Evolutionary conservation across 2,888 invertebrate genomes (phyloP), one percentile per base, ranked within the genome.

Genomic region (Lepidocyrtinus sp.): DNA sequence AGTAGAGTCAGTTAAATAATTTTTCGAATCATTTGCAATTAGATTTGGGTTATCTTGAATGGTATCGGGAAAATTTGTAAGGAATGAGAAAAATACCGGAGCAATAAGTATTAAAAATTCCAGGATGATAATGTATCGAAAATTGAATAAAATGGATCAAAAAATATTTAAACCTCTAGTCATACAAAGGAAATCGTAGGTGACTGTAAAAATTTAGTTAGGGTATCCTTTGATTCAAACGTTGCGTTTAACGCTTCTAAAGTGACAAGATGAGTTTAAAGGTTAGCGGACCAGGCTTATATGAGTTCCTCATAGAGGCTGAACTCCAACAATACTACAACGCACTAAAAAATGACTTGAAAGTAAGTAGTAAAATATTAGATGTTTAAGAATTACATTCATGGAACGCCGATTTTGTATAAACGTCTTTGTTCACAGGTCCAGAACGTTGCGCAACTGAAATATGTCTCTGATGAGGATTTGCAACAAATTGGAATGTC

Each of bases 381-480:
- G 12, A 12, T 36, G 12, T 36, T 36, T 12, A 36, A 12, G 5
- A 36, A 36, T 5, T 36, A 22, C n/a, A n/a, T 25, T 19, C 24
- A 64, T 50, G 50, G 12, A 7, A 36, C 12, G 15, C 70, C 25
- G 65, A n/a, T 64, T 24, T 61, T 45, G 75, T 69, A 64, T 74
- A 45, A 62, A 22, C 55, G 63, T 69, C 61, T 26, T 17, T 64
- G 55, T 67, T 26, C 17, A 1, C 83, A 89, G 89, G 93, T 96
- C 70, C 93, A 93, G 87, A 95, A 94, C 89, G 93, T 95, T 2
- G 93, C 95, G 62, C 96, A 97, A 89, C 90, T 98, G 64, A 98
- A 98, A 90, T 98, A 96, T 91, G 97, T 98, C 65, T 94, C 95
- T 50, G 96, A 96, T 87, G 95, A 96, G 87, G 99, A 99, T 89